Evolutionary conservation across 1,140 invertebrate genomes (phyloP), one percentile per base, ranked within the genome.

Genomic region (Spodoptera litura): DNA sequence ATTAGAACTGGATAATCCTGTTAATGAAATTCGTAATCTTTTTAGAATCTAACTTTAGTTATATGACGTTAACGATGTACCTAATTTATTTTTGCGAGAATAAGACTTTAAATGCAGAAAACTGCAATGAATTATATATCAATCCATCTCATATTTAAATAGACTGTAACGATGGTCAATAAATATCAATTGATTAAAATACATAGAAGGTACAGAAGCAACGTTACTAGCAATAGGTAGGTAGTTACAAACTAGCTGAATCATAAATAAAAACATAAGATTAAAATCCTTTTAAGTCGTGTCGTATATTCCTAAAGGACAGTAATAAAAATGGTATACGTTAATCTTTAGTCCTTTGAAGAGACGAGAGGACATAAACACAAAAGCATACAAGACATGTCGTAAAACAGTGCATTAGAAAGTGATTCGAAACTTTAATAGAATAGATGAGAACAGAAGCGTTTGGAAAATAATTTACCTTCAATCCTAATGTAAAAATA

Each of bases 321-420:
- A n/a, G 56, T 74, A 51, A 74, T 74, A 74, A 74, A 73, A 52
- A 12, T 15, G 12, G 5, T 74, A 58, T 11, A 51, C 20, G 44
- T 72, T 31, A 27, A 10, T 62, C n/a, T 74, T 74, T 15, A 61
- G 38, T 13, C 56, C 44, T 15, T 61, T 74, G 15, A 20, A 0
- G 15, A 59, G 58, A 51, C 58, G 11, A 8, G 38, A 9, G 44
- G 58, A 74, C 58, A 74, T 61, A 51, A 74, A 74, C 52, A 74
- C 58, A 74, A 74, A 74, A 74, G 20, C 58, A 61, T 31, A 70
- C 49, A 61, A 44, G 44, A 35, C 44, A 38, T 38, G 12, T 74
- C 72, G 58, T 74, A 74, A 74, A 74, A 74, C 44, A 52, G 38
- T 49, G 25, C 58, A 74, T 74, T 61, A 74, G 58, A 74, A 59